Percentiles rank a stretch among this genome's conserved stretches.
These are phyloP conservation scores for Lepidurus arcticus DNA, from an alignment of 1,140 invertebrate genomes.

Conservation along the genomic window DNA sequence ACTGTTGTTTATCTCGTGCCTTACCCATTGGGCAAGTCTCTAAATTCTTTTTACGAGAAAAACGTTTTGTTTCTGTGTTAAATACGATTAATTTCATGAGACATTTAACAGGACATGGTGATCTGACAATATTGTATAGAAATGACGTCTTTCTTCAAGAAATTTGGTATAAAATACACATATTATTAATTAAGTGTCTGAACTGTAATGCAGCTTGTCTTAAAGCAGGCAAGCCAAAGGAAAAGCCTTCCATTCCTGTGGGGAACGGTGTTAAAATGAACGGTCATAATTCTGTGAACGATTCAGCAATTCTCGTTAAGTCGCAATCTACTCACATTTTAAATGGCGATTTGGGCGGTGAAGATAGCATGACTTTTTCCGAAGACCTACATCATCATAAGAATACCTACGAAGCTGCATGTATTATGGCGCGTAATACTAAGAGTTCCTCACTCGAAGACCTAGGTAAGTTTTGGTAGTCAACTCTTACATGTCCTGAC, in stretches of 20 bases:
- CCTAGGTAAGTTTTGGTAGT: background rate
- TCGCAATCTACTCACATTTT: background rate
- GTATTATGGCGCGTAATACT: background rate
- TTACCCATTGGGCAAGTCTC: no score
- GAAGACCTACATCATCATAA: background rate
- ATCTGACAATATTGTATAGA: background rate
- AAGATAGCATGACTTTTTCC: background rate
- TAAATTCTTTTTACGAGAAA: no score
- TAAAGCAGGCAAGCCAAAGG: background rate
- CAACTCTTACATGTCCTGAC: background rate
- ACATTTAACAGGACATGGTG: background rate
- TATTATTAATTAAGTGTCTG: background rate
- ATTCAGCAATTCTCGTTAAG: background rate
- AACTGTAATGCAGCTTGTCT: background rate
- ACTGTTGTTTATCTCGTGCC: background rate
- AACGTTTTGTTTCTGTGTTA: background rate
- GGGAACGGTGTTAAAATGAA: background rate
- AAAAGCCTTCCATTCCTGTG: background rate
- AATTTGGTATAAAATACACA: background rate
- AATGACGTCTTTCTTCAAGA: background rate
- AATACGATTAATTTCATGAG: background rate
- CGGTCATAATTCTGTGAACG: background rate
- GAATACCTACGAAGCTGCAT: background rate
- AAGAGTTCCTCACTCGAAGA: background rate
- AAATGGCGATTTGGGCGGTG: background rate